These are phyloP conservation scores for Tribolium castaneum DNA, from an alignment of 1,140 invertebrate species.

Conservation along the genomic window DNA sequence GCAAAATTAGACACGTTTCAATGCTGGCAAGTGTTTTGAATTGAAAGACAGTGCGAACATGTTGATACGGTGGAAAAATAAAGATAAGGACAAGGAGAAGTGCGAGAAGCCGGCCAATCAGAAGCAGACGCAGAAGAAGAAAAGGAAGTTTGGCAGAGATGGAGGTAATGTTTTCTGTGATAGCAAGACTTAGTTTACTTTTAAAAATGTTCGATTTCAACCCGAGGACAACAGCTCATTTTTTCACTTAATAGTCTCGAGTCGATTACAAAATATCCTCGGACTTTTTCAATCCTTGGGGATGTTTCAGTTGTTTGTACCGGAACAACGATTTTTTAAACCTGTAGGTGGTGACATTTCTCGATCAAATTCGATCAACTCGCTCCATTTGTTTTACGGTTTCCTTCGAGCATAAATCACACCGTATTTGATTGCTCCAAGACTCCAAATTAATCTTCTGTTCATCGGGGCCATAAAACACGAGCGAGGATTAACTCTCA, in stretches of 20 bases:
- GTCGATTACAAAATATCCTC: not conserved
- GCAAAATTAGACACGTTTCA: not conserved
- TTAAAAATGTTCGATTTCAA: too few relatives aligned
- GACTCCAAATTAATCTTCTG: not conserved
- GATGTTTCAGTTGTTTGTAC: not conserved
- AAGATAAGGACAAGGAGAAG: conserved; percentile 64
- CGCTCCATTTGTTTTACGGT: not conserved
- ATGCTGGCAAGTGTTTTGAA: not conserved
- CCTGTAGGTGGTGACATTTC: not conserved
- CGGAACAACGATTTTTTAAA: not conserved
- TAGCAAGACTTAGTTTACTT: not conserved
- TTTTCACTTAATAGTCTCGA: too few relatives aligned
- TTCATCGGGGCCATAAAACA: too few relatives aligned
- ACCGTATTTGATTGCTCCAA: not conserved
- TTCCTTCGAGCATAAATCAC: not conserved
- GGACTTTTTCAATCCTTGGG: not conserved
- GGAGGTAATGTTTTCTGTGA: conserved; percentile 57
- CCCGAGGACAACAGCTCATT: too few relatives aligned
- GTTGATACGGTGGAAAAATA: conserved; percentile 64
- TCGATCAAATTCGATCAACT: not conserved
- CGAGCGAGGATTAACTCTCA: too few relatives aligned
- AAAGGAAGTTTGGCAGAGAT: conserved; percentile 62
- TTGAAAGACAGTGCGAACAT: conserved; percentile 48
- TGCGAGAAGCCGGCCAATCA: conserved; percentile 60
- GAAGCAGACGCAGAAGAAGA: conserved; percentile 61